Evolutionary conservation across 2,888 invertebrate genomes (phyloP), one percentile per base, ranked within the genome.

Genomic region (Drosophila maculinotata): DNA sequence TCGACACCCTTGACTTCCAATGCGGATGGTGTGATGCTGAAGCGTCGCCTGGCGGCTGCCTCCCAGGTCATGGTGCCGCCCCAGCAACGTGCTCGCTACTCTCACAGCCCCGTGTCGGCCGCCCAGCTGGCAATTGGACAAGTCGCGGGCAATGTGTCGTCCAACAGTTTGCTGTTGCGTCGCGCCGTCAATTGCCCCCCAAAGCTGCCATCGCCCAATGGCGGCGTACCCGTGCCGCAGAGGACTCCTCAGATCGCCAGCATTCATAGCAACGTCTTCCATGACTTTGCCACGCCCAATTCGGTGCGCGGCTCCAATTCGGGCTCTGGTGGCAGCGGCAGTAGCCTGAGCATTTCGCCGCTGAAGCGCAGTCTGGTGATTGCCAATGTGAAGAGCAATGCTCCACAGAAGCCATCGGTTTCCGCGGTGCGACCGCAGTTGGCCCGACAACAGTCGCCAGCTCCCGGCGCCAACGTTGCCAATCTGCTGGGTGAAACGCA

Each of bases 301-400:
- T 4, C 51, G 1, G 10, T 41, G 15, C 76, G 48, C 15, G 25
- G 20, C 31, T 15, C 7, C 14, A 10, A 15, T 2, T 1, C 12
- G 2, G n/a, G 23, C 6, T 26, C 56, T 0, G 23, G 17, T 20
- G 17, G 8, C 26, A 12, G n/a, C n/a, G n/a, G n/a, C n/a, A n/a
- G n/a, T n/a, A n/a, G n/a, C n/a, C n/a, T n/a, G 30, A 8, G 28
- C 7, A 42, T 12, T 0, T 49, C 66, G 26, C 64, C 66, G 0
- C n/a, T 48, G 0, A 76, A 76, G 25, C 70, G 77, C 1, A 41
- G 36, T 39, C 23, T 81, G 65, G 79, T 84, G n/a, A 54, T 71
- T 41, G 78, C 80, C 45, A 83, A 70, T 52, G 59, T 49, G 5
- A 80, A 83, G 54, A 36, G 12, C 26, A 31, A 9, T 0, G 7